Evolutionary conservation across 2,888 invertebrate genomes (phyloP), one percentile per base, ranked within the genome.

Genomic region (Acronicta psi): DNA sequence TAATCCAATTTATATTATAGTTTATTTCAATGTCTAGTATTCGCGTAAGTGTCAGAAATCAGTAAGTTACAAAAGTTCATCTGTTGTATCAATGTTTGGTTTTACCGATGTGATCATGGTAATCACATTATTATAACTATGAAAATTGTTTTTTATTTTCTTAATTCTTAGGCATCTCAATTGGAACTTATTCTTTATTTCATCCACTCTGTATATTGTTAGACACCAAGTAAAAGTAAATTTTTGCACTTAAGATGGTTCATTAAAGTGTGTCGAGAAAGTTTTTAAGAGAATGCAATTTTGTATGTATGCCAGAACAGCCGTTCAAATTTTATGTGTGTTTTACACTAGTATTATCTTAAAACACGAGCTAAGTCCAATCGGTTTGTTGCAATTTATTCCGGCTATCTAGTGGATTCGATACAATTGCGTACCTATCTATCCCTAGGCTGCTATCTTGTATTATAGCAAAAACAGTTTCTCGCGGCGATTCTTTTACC

Each of bases 211-310:
- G n/a, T 0, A 2, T 7, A 16, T 13, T 25, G 40, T 59, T 60
- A 44, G 42, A 60, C 31, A 41, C 42, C 41, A 47, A 14, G 58
- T 63, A 69, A 70, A 67, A 65, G 67, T 66, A 61, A 66, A 53
- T 69, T 66, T 73, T 76, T 61, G 59, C 67, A 68, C 69, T 67
- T 43, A 61, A 61, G 61, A 59, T 69, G 62, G 52, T 61, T 52
- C 51, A 59, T 46, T 45, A 59, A n/a, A 69, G 62, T 64, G 54
- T 66, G 61, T 41, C 71, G 74, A 62, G 73, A 80, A 80, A 75
- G 70, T 72, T 59, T 34, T 46, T 17, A 59, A 63, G 58, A 65
- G 59, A 60, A 65, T 71, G 65, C 68, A 66, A 60, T 59, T 73
- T 73, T 66, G 49, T 69, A 64, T 45, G 65, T 68, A 37, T 63